Base-by-base conservation (phyloP, 2,888 invertebrate species). In the Athalia circularis region DNA sequence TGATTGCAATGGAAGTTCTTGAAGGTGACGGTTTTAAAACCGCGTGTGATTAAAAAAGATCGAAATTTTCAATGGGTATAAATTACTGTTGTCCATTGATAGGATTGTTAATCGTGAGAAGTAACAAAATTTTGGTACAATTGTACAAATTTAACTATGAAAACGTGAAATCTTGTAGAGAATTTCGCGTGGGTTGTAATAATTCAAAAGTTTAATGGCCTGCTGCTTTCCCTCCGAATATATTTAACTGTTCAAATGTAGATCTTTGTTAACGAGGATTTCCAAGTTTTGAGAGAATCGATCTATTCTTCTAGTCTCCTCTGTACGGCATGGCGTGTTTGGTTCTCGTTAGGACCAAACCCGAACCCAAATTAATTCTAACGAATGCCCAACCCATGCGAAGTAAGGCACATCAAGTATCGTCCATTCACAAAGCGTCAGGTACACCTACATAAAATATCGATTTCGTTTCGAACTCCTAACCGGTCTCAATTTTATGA, bases 231-330 rank as follows among this genome's bases (percentile, higher is more conserved):
- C 5, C 4, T 11, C 0, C 54, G n/a, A 54, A 54, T 11, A 54
- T n/a, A 7, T 11, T 2, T 4, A 9, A 54, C 54, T n/a, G n/a
- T 29, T 29, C 29, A 29, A 29, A 29, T 29, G 29, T 43, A 7
- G 5, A 11, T 7, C n/a, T 45, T n/a, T 48, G 48, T 65, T n/a
- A 65, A 68, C 29, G 11, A 68, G 65, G 15, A 65, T 65, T 43
- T 43, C 45, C 5, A 68, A 43, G 11, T 68, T 7, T 54, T 15
- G 13, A 48, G 47, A n/a, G 43, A 13, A 7, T 67, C 15, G 67
- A 48, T 13, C n/a, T 48, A 29, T 62, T 62, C 62, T 62, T 62
- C 62, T 4, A 62, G 62, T 6, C 62, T 8, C 15, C 62, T 11
- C 9, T 2, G 54, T 54, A 29, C 29, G 29, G 29, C 29, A 45